Conservation (phyloP, 2,888 invertebrate species). For the Macaria notata region DNA sequence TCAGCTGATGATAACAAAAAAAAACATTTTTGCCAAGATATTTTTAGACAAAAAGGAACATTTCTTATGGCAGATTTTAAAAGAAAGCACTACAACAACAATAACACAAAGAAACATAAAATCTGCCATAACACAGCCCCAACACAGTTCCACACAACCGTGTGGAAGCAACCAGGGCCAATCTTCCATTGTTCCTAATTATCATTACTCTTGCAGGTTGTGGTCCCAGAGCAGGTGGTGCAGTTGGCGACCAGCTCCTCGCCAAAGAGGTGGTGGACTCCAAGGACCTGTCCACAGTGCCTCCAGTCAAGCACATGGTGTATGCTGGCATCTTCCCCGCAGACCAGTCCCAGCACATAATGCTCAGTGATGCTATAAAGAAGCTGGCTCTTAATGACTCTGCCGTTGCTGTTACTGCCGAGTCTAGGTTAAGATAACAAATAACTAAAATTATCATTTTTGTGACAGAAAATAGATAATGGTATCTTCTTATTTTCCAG, state of each 20-base stretch:
- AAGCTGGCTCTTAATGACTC: constrained; percentile 97
- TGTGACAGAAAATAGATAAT: too few species aligned
- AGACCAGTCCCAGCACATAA: constrained; percentile 92
- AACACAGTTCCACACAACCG: too few species aligned
- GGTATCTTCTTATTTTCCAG: constrained; percentile 64
- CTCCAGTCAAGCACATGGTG: constrained; percentile 74
- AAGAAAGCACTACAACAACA: too few species aligned
- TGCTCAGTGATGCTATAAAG: constrained; percentile 91
- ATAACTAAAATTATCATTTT: neutral
- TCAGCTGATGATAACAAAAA: too few species aligned
- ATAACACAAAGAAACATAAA: too few species aligned
- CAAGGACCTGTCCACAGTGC: constrained; percentile 40
- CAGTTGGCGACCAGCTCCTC: constrained; percentile 69
- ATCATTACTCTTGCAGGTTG: constrained; percentile 52
- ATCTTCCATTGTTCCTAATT: too few species aligned
- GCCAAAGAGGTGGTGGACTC: constrained; percentile 53
- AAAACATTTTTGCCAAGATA: too few species aligned
- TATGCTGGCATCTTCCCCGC: constrained; percentile 89
- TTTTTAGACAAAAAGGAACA: too few species aligned
- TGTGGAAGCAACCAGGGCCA: too few species aligned
- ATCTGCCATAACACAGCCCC: too few species aligned
- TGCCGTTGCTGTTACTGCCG: constrained; percentile 90
- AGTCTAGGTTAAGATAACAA: constrained; percentile 85
- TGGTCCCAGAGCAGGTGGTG: constrained; percentile 71
- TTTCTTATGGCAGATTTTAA: too few species aligned